Base-by-base conservation (phyloP, 2,797 vertebrate species). In the Gymnoscopelus microlampas region DNA sequence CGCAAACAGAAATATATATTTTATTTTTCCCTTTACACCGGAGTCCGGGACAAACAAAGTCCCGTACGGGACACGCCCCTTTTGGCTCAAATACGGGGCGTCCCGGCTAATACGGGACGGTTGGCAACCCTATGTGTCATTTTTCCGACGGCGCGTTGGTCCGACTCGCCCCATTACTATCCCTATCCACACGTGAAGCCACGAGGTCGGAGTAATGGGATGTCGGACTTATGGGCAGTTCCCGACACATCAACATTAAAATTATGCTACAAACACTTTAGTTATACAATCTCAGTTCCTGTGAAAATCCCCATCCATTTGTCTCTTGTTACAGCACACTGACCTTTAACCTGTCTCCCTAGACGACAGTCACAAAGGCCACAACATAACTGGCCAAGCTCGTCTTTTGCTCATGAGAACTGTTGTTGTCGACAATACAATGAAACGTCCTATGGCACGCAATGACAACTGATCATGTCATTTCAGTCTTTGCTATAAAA, bases 261-360 rank as follows among this genome's bases (percentile, higher is more conserved):
- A 14, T 48, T 9, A 54, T 0, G 8, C 15, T 4, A 3, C 2
- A 24, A 26, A 73, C 61, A 51, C 39, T 44, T 44, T 44, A 44
- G 39, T 44, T 44, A 44, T 44, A 44, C 39, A 44, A 44, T 44
- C 7, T 44, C 35, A 39, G 44, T 66, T 79, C 71, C 51, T 81
- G 70, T 77, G 75, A 85, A 51, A 39, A 57, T 89, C 89, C 80
- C 82, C 84, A 79, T 76, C 69, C 63, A 71, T 69, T 55, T 71
- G 59, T 73, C 35, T 77, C 51, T 8, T 19, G 54, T 81, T 74
- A 60, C 56, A 78, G 59, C 58, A 63, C n/a, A 48, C 5, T 76
- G 85, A 89, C 84, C 86, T 9, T 73, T 89, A 70, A 76, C 77
- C 81, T 78, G 35, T 3, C 14, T 76, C 81, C 71, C 73, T 0